Evolutionary conservation across 2,888 invertebrate genomes (phyloP).

Genomic region (Zaprionus bogoriensis): DNA sequence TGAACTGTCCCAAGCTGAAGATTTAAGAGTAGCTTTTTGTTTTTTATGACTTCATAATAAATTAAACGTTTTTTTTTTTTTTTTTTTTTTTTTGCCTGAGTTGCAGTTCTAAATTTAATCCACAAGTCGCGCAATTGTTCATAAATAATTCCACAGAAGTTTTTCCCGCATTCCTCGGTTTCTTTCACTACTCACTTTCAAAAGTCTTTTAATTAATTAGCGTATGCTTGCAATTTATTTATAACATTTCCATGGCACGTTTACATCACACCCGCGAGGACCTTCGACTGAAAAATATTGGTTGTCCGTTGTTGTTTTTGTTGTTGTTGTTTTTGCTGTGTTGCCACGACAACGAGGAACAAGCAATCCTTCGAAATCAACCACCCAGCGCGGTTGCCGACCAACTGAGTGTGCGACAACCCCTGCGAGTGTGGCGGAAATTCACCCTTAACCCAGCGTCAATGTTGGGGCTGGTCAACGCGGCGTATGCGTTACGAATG

Average conservation of each 20-base stretch:
- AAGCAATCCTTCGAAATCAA: constrained; percentile 28
- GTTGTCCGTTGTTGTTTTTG: constrained; percentile 20
- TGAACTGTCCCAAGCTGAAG: constrained; percentile 53
- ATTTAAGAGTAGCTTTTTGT: constrained; percentile 37
- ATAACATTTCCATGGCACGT: constrained; percentile 6
- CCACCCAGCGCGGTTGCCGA: constrained; percentile 29
- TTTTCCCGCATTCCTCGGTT: too few species aligned
- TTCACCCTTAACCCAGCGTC: constrained; percentile 41
- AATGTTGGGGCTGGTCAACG: constrained; percentile 55
- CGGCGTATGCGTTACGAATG: constrained; percentile 42
- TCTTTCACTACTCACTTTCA: not conserved
- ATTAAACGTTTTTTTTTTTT: constrained; percentile 8
- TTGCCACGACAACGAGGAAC: constrained; percentile 38
- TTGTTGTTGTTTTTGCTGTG: constrained; percentile 27
- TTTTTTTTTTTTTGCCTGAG: not conserved
- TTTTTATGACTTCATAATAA: constrained; percentile 34
- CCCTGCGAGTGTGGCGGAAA: constrained; percentile 38
- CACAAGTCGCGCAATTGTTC: not conserved
- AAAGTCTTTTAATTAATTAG: not conserved
- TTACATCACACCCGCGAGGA: constrained; percentile 44
- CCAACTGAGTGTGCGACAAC: constrained; percentile 40
- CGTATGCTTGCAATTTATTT: too few species aligned
- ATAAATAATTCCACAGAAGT: not conserved
- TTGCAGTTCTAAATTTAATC: not conserved
- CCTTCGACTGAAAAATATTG: constrained; percentile 55